Evolutionary conservation across 2,113 vertebrate species (phyloP).

Genomic region (Datnioides undecimradiatus): DNA sequence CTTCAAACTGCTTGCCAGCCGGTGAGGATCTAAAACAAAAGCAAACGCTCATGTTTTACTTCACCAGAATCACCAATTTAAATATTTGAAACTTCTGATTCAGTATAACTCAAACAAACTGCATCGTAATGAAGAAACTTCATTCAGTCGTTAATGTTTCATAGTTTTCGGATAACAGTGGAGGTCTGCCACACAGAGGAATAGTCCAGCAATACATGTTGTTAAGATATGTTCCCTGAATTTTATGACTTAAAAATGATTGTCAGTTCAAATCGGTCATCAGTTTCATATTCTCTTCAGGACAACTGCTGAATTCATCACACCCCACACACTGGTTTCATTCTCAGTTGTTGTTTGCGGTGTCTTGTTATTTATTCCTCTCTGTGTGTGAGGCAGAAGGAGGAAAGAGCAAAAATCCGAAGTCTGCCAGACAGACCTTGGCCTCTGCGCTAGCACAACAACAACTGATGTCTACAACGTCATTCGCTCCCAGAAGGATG

Average conservation of each 20-base stretch:
- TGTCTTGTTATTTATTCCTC: not conserved
- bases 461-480: conserved; percentile 89
- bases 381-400: conserved; percentile 67
- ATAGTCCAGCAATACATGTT: too few relatives aligned
- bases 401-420: conserved; percentile 80
- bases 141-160: not conserved
- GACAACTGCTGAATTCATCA: not conserved
- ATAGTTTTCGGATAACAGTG: not conserved
- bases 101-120: not conserved
- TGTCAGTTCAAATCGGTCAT: too few relatives aligned
- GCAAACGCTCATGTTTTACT: not conserved
- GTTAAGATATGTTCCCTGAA: too few relatives aligned
- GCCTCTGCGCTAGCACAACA: conserved; percentile 79
- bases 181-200: not conserved
- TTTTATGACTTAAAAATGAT: too few relatives aligned
- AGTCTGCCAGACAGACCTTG: conserved; percentile 78
- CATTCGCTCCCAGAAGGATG: conserved; percentile 89
- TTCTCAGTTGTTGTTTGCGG: not conserved
- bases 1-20: conserved; percentile 86
- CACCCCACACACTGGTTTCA: not conserved
- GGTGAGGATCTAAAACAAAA: conserved; percentile 80
- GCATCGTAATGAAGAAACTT: not conserved
- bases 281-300: not conserved
- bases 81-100: not conserved
- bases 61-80: not conserved